Percentiles rank a stretch among this genome's conserved stretches.
These are phyloP conservation scores for Dryomyza anilis DNA, from an alignment of 2,888 invertebrate species.

Conservation along the genomic window DNA sequence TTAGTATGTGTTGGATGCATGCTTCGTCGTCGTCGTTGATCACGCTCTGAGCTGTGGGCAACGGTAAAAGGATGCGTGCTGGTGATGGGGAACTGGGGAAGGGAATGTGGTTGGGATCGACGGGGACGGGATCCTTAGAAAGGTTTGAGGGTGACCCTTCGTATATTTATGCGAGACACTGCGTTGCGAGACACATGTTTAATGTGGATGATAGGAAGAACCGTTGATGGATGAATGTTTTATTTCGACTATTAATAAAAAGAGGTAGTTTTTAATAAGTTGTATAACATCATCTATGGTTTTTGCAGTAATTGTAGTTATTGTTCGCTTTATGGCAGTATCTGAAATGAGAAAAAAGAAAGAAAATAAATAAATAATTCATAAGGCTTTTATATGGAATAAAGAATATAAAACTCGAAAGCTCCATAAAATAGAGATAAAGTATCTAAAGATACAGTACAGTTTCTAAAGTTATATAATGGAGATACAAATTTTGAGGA, in stretches of 20 bases:
- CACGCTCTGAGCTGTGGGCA: not conserved
- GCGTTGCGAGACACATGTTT: not conserved
- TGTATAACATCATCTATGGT: constrained; percentile 7
- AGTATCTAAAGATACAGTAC: too few species aligned
- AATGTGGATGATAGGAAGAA: not conserved
- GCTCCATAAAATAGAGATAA: too few species aligned
- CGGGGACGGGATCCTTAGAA: not conserved
- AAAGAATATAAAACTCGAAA: too few species aligned
- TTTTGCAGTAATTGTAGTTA: constrained; percentile 23
- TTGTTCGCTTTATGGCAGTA: constrained; percentile 48
- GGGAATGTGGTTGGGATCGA: not conserved
- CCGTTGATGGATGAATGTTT: not conserved
- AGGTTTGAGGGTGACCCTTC: not conserved
- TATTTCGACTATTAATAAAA: not conserved
- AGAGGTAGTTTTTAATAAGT: constrained; percentile 14
- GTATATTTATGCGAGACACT: not conserved
- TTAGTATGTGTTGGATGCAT: constrained; percentile 32
- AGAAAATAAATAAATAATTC: too few species aligned
- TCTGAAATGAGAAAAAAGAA: constrained; percentile 28
- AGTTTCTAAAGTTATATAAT: too few species aligned
- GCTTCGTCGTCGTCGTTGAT: constrained; percentile 12
- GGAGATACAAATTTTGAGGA: too few species aligned
- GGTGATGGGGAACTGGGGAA: not conserved
- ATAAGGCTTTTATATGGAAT: too few species aligned
- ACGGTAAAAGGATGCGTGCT: not conserved